These are phyloP conservation scores for Anser cygnoides DNA, from an alignment of 2,113 vertebrate species.

Conservation along the genomic window DNA sequence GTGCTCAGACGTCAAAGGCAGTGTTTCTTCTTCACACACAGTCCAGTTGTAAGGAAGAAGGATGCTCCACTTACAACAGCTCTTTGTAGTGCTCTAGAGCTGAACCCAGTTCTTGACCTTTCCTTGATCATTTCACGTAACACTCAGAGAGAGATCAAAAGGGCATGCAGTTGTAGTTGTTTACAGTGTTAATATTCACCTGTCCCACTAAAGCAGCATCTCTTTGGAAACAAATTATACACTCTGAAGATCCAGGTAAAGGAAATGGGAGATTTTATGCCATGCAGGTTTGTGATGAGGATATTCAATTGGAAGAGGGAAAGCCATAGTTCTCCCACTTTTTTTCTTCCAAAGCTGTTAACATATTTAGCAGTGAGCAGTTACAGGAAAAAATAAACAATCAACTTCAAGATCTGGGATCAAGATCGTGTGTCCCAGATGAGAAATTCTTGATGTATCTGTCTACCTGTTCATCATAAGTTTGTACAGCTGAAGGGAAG, in stretches of 20 bases:
- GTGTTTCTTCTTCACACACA: neutral
- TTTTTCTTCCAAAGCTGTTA: neutral
- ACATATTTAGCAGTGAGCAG: neutral
- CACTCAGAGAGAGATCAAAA: neutral
- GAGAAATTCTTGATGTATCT: neutral
- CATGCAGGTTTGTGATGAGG: neutral
- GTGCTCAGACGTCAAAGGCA: neutral
- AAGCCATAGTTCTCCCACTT: neutral
- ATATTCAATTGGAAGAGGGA: neutral
- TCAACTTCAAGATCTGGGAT: neutral
- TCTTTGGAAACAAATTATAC: neutral
- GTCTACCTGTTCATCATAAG: neutral
- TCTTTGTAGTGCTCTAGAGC: neutral
- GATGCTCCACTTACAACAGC: accelerated
- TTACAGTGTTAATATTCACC: neutral
- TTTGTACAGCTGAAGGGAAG: neutral
- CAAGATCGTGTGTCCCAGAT: neutral
- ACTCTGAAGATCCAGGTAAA: neutral
- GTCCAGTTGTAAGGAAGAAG: neutral
- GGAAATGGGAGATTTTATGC: neutral
- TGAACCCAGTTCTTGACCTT: neutral
- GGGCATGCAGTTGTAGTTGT: neutral
- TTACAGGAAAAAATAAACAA: neutral
- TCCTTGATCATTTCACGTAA: neutral
- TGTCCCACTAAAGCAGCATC: neutral